Evolutionary conservation across 2,113 vertebrate species (phyloP).

Genomic region (Oxyruncus cristatus): DNA sequence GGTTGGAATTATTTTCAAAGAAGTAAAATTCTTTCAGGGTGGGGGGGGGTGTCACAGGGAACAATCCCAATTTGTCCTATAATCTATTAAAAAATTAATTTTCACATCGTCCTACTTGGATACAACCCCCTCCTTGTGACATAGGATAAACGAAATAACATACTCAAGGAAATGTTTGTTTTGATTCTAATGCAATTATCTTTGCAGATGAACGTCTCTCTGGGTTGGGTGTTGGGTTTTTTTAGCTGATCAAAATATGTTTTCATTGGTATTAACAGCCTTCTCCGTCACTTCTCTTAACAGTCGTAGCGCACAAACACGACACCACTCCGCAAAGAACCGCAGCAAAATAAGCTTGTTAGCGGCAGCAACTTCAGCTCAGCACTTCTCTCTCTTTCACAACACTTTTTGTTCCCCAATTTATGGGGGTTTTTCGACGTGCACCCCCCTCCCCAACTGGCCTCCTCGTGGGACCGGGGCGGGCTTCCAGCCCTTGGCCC

Average conservation of each 20-base stretch:
- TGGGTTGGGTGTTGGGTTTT: not conserved
- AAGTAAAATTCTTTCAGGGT: not conserved
- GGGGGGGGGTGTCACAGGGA: not conserved
- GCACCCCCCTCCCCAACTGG: not conserved
- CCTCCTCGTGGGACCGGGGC: not conserved
- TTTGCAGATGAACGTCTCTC: slow-evolving; percentile 5
- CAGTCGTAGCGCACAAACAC: not conserved
- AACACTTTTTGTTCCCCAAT: not conserved
- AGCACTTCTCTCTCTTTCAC: slow-evolving; percentile 33
- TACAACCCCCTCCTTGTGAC: not conserved
- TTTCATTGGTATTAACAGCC: slow-evolving; percentile 15
- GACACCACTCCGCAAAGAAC: not conserved
- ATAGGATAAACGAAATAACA: slow-evolving; percentile 27
- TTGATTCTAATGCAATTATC: slow-evolving; percentile 50
- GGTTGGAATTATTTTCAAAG: not conserved
- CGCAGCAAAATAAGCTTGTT: not conserved
- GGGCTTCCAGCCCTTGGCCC: not conserved
- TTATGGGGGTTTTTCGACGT: not conserved
- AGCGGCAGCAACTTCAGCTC: slow-evolving; percentile 33
- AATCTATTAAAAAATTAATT: slow-evolving; percentile 24
- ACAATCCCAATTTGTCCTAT: not conserved
- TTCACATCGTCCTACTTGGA: not conserved
- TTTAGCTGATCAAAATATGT: slow-evolving; percentile 31
- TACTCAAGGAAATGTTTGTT: slow-evolving; percentile 45
- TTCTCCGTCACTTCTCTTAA: slow-evolving; percentile 1